A percentile compares a stretch with the other conserved stretches of the same genome.
Evolutionary conservation across 1,140 invertebrate species (phyloP).

Genomic region (Euura saliciscinereae): DNA sequence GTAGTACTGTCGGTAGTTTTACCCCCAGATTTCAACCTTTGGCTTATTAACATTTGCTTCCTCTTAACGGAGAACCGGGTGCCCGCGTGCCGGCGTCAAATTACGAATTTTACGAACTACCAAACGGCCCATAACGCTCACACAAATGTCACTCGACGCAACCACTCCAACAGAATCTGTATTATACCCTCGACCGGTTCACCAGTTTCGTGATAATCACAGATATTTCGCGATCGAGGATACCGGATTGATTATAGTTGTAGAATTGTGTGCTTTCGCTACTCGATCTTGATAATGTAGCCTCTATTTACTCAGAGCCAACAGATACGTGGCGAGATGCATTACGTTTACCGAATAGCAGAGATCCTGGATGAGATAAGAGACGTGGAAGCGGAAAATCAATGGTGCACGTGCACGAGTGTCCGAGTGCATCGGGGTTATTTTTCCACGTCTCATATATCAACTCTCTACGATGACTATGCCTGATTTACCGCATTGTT

Average conservation of each 20-base stretch:
- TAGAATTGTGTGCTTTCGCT: too few relatives aligned
- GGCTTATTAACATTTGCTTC: conserved; percentile 33
- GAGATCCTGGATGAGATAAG: not conserved
- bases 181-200: not conserved
- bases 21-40: not conserved
- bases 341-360: not conserved
- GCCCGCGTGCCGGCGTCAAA: conserved; percentile 18
- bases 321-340: not conserved
- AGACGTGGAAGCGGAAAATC: not conserved
- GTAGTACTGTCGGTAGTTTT: not conserved
- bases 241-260: too few relatives aligned
- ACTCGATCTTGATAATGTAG: too few relatives aligned
- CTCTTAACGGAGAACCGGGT: conserved; percentile 17
- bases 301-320: too few relatives aligned
- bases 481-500: too few relatives aligned
- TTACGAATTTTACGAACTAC: conserved; percentile 33
- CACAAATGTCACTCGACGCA: conserved; percentile 32
- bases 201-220: too few relatives aligned
- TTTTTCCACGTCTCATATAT: too few relatives aligned
- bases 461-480: too few relatives aligned
- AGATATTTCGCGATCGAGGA: too few relatives aligned
- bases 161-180: conserved; percentile 18
- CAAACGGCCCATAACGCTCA: conserved; percentile 23
- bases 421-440: too few relatives aligned
- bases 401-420: not conserved